Conservation (phyloP, 2,888 invertebrate genomes). For the Parnassius mnemosyne region DNA sequence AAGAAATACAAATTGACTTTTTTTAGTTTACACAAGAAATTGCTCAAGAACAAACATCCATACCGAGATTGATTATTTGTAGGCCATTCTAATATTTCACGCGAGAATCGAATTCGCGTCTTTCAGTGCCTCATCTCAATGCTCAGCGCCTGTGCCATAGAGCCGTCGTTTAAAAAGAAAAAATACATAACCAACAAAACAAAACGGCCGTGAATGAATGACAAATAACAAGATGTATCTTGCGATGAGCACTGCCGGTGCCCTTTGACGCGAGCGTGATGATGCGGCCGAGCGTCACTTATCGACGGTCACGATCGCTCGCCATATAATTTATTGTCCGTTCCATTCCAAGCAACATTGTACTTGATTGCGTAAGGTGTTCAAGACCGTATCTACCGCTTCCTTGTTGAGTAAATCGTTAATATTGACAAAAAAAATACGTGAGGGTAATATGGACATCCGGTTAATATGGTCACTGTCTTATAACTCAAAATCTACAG, state of each 20-base stretch:
- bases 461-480: too few species aligned
- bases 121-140: too few species aligned
- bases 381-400: background rate
- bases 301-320: slow-evolving; percentile 52
- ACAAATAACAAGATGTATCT: slow-evolving; percentile 6
- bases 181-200: background rate
- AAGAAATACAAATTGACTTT: too few species aligned
- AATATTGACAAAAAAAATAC: background rate
- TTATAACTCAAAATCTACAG: too few species aligned
- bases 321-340: slow-evolving; percentile 41
- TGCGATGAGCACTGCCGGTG: slow-evolving; percentile 17
- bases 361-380: background rate
- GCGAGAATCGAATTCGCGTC: too few species aligned
- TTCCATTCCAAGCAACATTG: slow-evolving; percentile 17
- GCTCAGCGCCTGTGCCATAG: background rate
- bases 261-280: slow-evolving; percentile 19
- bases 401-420: background rate
- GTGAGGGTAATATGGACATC: too few species aligned
- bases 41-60: too few species aligned
- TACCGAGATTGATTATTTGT: too few species aligned
- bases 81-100: too few species aligned
- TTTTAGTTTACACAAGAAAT: too few species aligned
- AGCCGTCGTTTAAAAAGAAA: background rate
- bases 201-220: background rate
- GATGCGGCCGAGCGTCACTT: slow-evolving; percentile 23